phyloP scores from a whole-genome alignment of 2,888 invertebrate species.

The Ariolimax columbianus region DNA sequence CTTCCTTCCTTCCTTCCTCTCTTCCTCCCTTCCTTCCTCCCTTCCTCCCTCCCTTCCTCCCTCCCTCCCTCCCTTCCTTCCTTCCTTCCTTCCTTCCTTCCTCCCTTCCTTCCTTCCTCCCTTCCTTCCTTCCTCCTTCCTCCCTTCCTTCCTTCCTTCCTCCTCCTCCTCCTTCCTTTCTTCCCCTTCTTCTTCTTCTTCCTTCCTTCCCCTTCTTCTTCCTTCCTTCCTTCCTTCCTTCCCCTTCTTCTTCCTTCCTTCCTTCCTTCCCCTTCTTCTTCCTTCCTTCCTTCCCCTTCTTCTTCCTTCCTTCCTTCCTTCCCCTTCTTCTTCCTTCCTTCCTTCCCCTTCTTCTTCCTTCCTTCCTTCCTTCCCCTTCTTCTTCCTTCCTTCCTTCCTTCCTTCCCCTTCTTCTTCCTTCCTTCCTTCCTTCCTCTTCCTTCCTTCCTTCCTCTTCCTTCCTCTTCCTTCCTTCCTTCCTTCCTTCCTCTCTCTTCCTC shows the following conservation, averaged over 20 bases:
- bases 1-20: background rate
- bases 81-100: constrained; percentile 9
- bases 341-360: too few species aligned
- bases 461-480: too few species aligned
- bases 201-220: background rate
- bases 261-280: background rate
- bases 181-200: background rate
- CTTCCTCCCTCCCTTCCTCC: background rate
- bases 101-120: background rate
- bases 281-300: background rate
- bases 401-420: background rate
- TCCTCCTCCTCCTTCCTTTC: background rate
- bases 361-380: too few species aligned
- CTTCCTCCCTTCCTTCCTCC: background rate
- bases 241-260: background rate
- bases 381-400: too few species aligned
- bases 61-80: background rate
- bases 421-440: background rate
- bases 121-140: background rate
- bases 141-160: background rate
- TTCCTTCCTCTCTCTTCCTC: too few species aligned
- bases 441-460: too few species aligned
- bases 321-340: too few species aligned
- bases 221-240: background rate
- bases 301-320: background rate